Evolutionary conservation across 92 coral and sea anemone genomes (phyloP), one percentile per base, ranked within the genome.

Genomic region (Palythoa grandis): DNA sequence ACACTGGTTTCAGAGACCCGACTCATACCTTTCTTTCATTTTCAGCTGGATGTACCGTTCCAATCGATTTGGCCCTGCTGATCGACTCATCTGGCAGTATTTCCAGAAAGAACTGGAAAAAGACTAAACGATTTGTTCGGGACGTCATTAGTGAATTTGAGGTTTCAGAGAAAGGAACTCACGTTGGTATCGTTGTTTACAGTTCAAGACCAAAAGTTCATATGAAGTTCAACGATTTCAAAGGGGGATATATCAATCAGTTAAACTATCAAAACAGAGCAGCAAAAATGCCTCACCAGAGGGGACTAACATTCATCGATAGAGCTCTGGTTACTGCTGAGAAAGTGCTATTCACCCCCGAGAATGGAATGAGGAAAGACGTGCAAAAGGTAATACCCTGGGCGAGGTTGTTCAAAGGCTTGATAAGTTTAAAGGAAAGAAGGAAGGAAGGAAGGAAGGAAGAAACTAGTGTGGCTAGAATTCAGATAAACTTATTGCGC

Each of bases 41-140:
- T 60, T 29, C 48, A 94, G 97, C 88, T 74, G 88, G 87, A 4
- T 96, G 98, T 52, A 92, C 98, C 19, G 93, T 94, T 71, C 91
- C 93, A 2, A 77, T 96, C 40, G 98, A 96, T 76, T 86, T 96
- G 61, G 98, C 96, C 29, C 82, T 96, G 75, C 74, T 96, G 48
- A 68, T 96, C 69, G 98, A 96, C 76, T 93, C 98, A 37, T 94
- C 98, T 11, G 92, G 96, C 15, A 89, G 95, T 82, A 94, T 94
- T 50, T 89, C 98, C 12, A 78, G 89, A 63, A 86, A 37, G 53
- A 96, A 96, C 80, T 96, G 98, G 93, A 82, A 84, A 25, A 87
- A 86, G 38, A 91, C 93, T 67, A 91, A 91, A 69, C 57, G 48
- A 10, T 96, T 96, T 70, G 91, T 93, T 15, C 91, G 86, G 84